phyloP scores from a whole-genome alignment of 2,113 vertebrate species.

The Circaetus cinerascens region DNA sequence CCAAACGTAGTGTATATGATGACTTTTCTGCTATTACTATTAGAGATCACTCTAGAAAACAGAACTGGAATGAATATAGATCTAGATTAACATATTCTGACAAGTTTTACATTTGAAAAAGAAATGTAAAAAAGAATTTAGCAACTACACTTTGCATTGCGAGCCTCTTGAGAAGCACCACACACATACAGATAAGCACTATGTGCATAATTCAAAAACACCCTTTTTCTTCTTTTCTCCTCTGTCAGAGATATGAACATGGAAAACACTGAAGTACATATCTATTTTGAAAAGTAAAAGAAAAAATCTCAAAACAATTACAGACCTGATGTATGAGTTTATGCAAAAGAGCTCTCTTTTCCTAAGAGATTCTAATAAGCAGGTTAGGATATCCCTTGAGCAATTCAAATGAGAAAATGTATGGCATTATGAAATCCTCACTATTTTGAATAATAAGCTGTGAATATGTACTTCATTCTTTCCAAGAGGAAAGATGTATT shows the following conservation, averaged over 20 bases:
- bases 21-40: not conserved
- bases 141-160: not conserved
- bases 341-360: not conserved
- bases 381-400: not conserved
- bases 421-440: not conserved
- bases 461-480: not conserved
- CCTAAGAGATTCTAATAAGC: not conserved
- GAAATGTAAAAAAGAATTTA: not conserved
- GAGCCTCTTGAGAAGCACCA: not conserved
- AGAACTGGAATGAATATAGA: not conserved
- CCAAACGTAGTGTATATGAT: rapidly evolving
- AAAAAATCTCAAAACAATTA: not conserved
- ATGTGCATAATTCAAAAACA: not conserved
- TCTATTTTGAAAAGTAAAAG: not conserved
- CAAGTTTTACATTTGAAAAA: not conserved
- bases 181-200: not conserved
- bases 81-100: not conserved
- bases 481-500: not conserved
- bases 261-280: not conserved
- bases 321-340: not conserved
- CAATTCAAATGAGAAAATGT: not conserved
- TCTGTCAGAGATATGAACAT: not conserved
- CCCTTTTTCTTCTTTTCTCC: not conserved
- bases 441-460: not conserved
- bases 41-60: not conserved